Evolutionary conservation across 2,888 invertebrate species (phyloP), one percentile per base, ranked within the genome.

Genomic region (Orchesella flavescens): DNA sequence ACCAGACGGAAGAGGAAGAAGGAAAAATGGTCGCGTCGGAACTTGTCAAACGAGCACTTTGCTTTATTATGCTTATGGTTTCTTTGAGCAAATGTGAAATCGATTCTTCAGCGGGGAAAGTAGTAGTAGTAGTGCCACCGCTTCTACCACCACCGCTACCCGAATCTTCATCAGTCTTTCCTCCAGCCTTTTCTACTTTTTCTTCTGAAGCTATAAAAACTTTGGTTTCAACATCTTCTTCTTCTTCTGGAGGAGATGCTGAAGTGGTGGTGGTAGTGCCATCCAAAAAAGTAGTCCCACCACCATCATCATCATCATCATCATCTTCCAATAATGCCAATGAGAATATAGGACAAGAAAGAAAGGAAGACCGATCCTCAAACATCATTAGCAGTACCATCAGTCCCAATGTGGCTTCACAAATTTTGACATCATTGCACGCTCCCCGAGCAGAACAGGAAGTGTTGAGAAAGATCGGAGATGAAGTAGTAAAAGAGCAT

Each of bases 1-100:
- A 4, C 2, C 34, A 17, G 63, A 53, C 53, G 65, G 53, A 63
- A 61, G 43, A 21, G 59, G 15, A 34, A 63, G 61, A 65, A 23
- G 71, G 73, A 73, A 55, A 80, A 80, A 80, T 80, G 79, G 72
- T 80, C 73, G 55, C 69, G 44, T 78, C 72, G 43, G 65, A 73
- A 66, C 79, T 72, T 80, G 79, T 80, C 72, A 80, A 61, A 43
- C 55, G 21, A 59, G 79, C 73, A 66, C 66, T 72, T 73, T 80
- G 72, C 66, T 73, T 46, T 73, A 55, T 73, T 80, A 57, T 72
- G 63, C 79, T 80, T 80, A 80, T 80, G 79, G 79, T 80, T 80
- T 80, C 79, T 55, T 44, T 66, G 65, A 66, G 79, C 79, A 80
- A 80, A 80, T 80, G 79, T 66, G 79, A 80, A 80, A 80, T 80